Evolutionary conservation across 2,888 invertebrate genomes (phyloP), one percentile per base, ranked within the genome.

Genomic region (Bugulina stolonifera): DNA sequence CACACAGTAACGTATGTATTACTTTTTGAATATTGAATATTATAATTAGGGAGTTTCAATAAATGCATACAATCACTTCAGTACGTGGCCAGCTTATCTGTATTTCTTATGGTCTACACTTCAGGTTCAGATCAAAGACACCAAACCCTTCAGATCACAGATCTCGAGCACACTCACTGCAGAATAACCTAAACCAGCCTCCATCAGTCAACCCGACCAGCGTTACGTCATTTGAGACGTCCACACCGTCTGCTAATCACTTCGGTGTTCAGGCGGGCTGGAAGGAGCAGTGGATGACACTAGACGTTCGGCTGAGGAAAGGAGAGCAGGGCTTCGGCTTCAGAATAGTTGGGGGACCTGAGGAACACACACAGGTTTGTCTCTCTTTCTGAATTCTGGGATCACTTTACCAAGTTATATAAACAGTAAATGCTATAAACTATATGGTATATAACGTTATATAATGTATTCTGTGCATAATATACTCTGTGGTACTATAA

Each of bases 281-380:
- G 64, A 64, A 29, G 52, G 70, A 73, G 55, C 72, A 55, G 27
- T 72, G 55, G 29, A n/a, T 90, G 58, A 91, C 91, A 78, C 89
- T 91, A 77, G 85, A 90, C 73, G 91, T 97, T 10, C 91, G 92
- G 0, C 86, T 98, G 71, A 91, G 91, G 69, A 88, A 94, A n/a
- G 93, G 94, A 78, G 91, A 93, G 54, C 91, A 91, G 73, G 98
- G 98, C 1, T 99, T 99, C 87, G 99, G 98, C 10, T 99, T 99
- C 87, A 89, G 98, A 75, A 95, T 99, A 81, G 93, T 98, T 43
- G 98, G 98, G 29, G 99, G 99, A 55, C 94, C 94, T 0, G 98
- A 98, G 86, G 97, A 98, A 87, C 93, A 94, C 73, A 94, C 94
- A 75, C 91, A 95, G 86, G 94, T 90, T 43, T n/a, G n/a, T n/a